phyloP scores from a whole-genome alignment of 2,797 vertebrate species.

The Acanthornis magna region DNA sequence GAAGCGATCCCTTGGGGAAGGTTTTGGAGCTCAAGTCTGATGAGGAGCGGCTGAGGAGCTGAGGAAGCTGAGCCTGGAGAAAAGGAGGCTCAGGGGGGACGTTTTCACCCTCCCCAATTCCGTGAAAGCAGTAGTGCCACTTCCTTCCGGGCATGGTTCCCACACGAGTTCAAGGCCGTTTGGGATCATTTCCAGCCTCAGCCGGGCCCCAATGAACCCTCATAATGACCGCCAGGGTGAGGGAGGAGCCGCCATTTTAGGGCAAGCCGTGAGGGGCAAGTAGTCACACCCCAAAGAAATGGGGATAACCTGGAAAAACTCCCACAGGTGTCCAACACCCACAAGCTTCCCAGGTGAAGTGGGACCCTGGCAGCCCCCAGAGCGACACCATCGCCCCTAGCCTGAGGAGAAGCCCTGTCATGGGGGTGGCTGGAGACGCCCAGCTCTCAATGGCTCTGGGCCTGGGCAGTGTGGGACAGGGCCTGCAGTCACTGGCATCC shows the following conservation, averaged over 20 bases:
- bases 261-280: background rate
- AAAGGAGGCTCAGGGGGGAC: no score
- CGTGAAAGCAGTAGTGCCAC: background rate
- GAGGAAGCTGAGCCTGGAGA: background rate
- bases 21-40: background rate
- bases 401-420: background rate
- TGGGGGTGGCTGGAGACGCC: fast-evolving
- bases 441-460: background rate
- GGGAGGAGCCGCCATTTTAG: background rate
- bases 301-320: background rate
- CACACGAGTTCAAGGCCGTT: no score
- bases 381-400: fast-evolving
- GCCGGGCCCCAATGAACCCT: background rate
- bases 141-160: background rate
- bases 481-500: fast-evolving
- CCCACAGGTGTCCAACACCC: fast-evolving
- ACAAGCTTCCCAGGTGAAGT: background rate
- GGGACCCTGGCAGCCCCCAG: background rate
- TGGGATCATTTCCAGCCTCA: background rate
- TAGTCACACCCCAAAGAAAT: fast-evolving
- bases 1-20: background rate
- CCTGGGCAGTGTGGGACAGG: fast-evolving
- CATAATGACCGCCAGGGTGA: fast-evolving
- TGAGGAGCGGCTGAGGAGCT: background rate
- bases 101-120: background rate